Base-by-base conservation (phyloP, 2,888 invertebrate species). In the Colletes collaris region DNA sequence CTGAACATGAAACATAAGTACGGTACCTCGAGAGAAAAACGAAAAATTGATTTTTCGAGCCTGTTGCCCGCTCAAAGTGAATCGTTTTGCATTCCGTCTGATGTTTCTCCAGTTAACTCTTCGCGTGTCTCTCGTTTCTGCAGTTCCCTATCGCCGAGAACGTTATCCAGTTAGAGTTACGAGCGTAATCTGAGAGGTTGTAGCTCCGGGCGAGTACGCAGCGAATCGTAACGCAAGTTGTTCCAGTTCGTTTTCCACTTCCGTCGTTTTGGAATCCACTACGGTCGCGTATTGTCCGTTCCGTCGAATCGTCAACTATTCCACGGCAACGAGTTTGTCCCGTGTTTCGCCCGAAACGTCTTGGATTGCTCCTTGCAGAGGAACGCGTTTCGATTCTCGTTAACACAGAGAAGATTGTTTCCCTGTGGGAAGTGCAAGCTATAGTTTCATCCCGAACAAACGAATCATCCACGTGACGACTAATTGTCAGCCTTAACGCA, bases 101-200 rank as follows among this genome's bases (percentile, higher is more conserved):
- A 7, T 40, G 40, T 40, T 40, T 40, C 40, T 40, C 40, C 5
- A 0, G 27, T 27, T 27, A 27, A 27, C 27, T 11, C 53, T 16
- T 52, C 19, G 27, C 40, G 11, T 69, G 50, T 81, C 81, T 81
- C 63, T 16, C 66, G 35, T 82, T 78, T 73, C 82, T 37, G 66
- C 8, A 35, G 46, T 59, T 67, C 66, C 72, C 69, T 60, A 60
- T 71, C 59, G 37, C 49, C 66, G 35, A n/a, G 49, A 13, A 58
- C 37, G 68, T 46, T 13, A 4, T 27, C 66, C 11, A 2, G 40
- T 44, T 83, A 81, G 62, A 63, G 53, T 83, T 83, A 84, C 83
- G 37, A 67, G 44, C 37, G 84, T 83, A 83, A 83, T 73, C 81
- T 8, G 83, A 83, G 76, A 80, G 56, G 56, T 53, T 49, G 49